These are phyloP conservation scores for Aporrectodea caliginosa DNA, from an alignment of 1,140 invertebrate species.

Conservation along the genomic window DNA sequence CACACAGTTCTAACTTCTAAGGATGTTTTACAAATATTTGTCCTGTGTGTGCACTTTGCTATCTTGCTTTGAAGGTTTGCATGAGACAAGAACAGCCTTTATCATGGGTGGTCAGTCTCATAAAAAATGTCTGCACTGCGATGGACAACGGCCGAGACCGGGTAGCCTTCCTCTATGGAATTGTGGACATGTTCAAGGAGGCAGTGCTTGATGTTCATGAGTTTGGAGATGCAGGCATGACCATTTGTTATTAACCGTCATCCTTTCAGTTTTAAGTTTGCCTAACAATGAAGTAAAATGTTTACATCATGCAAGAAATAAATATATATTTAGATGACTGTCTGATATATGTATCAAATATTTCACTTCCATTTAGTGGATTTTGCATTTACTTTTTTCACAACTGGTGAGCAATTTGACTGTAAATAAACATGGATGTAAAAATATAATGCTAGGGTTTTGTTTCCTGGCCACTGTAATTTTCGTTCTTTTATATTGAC, in stretches of 20 bases:
- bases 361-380: neutral
- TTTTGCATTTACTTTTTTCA: neutral
- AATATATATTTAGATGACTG: neutral
- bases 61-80: no score
- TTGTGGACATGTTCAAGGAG: constrained; percentile 51
- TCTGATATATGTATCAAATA: constrained; percentile 7
- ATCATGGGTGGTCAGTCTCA: constrained; percentile 44
- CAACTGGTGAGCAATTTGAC: no score
- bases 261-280: neutral
- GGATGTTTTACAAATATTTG: neutral
- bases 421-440: no score
- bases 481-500: no score
- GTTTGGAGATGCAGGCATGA: constrained; percentile 44
- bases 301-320: neutral
- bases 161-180: constrained; percentile 43
- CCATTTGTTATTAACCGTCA: neutral
- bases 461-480: no score
- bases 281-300: neutral
- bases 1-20: no score
- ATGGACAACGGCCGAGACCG: constrained; percentile 46
- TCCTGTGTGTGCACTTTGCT: constrained; percentile 23
- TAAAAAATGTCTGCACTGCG: constrained; percentile 43
- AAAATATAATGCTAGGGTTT: no score
- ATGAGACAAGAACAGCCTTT: constrained; percentile 46
- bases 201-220: constrained; percentile 51